phyloP scores from a whole-genome alignment of 2,888 invertebrate genomes.

The Itoplectis maculator region DNA sequence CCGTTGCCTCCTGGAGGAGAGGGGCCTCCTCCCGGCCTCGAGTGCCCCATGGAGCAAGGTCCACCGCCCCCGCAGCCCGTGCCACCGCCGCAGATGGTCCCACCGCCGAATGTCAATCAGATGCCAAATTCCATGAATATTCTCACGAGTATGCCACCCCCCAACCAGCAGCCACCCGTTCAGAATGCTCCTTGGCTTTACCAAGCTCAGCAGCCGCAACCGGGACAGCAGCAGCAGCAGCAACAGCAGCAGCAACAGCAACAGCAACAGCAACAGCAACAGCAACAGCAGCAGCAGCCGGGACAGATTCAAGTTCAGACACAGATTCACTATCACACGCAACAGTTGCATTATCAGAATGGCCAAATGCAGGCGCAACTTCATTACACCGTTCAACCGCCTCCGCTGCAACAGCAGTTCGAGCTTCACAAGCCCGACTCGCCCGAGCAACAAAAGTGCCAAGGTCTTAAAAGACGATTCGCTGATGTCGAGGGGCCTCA shows the following conservation, averaged over 20 bases:
- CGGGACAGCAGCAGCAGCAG: slow-evolving; percentile 72
- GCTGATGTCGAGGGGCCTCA: slow-evolving; percentile 81
- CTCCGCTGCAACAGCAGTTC: slow-evolving; percentile 75
- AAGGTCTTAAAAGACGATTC: slow-evolving; percentile 82
- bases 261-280: slow-evolving; percentile 77
- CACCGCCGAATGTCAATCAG: slow-evolving; percentile 80
- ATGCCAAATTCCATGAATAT: slow-evolving; percentile 81
- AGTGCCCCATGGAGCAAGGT: slow-evolving; percentile 84
- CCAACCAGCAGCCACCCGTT: slow-evolving; percentile 72
- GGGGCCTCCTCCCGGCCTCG: slow-evolving; percentile 83
- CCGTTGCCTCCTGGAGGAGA: slow-evolving; percentile 72
- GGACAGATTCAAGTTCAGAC: slow-evolving; percentile 81
- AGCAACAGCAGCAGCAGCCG: slow-evolving; percentile 68
- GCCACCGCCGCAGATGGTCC: slow-evolving; percentile 83
- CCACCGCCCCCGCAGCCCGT: slow-evolving; percentile 85
- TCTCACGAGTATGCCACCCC: slow-evolving; percentile 81
- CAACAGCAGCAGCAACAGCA: slow-evolving; percentile 71
- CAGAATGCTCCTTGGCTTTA: slow-evolving; percentile 83
- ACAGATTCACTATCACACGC: slow-evolving; percentile 81
- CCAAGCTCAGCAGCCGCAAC: slow-evolving; percentile 78
- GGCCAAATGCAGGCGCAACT: slow-evolving; percentile 82
- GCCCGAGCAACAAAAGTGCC: slow-evolving; percentile 80
- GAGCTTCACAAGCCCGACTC: slow-evolving; percentile 80
- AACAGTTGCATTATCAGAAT: slow-evolving; percentile 82
- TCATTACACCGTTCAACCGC: slow-evolving; percentile 81